Conservation (phyloP, 35 echinoderm and acorn worm species). For the Hemicentrotus pulcherrimus region DNA sequence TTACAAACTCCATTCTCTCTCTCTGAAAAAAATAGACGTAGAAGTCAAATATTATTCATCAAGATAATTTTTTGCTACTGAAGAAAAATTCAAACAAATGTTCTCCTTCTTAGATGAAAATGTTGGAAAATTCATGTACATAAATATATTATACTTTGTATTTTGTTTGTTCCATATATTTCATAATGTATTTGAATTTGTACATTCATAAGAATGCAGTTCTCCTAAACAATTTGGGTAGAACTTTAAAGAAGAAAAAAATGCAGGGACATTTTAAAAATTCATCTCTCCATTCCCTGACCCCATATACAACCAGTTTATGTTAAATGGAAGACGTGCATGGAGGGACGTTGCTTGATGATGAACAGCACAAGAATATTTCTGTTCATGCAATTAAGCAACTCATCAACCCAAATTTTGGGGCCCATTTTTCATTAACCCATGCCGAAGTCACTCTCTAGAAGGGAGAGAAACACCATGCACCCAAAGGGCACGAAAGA, state of each 20-base stretch:
- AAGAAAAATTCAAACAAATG: too few relatives aligned
- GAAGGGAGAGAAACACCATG: background rate
- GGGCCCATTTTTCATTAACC: background rate
- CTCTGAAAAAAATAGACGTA: too few relatives aligned
- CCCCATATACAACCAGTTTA: background rate
- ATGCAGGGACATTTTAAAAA: too few relatives aligned
- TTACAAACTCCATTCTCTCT: too few relatives aligned
- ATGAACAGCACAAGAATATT: background rate
- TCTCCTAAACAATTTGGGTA: background rate
- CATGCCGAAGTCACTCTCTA: background rate
- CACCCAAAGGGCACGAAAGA: background rate
- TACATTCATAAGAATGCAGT: too few relatives aligned
- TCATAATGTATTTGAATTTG: too few relatives aligned
- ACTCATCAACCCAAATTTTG: slow-evolving; percentile 33
- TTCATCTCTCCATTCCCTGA: background rate
- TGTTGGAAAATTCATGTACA: too few relatives aligned
- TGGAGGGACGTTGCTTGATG: background rate
- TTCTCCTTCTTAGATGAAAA: too few relatives aligned
- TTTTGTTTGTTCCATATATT: too few relatives aligned
- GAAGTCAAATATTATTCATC: too few relatives aligned
- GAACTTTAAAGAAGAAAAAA: background rate
- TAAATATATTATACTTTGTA: too few relatives aligned
- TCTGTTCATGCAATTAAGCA: background rate
- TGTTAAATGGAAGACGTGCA: background rate
- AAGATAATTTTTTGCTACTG: too few relatives aligned